Evolutionary conservation across 2,113 vertebrate genomes (phyloP).

Genomic region (Chaenogobius annularis): DNA sequence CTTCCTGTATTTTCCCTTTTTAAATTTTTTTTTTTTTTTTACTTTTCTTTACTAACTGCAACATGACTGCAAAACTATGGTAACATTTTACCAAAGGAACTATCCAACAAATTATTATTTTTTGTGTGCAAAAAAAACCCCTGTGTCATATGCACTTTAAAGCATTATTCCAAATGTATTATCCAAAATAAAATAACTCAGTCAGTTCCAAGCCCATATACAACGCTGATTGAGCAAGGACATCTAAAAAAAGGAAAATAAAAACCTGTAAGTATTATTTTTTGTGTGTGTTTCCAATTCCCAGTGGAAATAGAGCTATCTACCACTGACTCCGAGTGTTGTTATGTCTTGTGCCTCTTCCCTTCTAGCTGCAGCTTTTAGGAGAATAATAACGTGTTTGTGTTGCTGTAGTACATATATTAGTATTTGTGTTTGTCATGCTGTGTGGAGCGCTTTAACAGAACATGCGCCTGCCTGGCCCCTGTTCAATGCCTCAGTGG

Average conservation of each 20-base stretch:
- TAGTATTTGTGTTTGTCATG: conserved; percentile 4
- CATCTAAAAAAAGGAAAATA: no score
- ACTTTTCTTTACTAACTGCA: no score
- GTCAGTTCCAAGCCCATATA: not conserved
- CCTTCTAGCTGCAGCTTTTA: not conserved
- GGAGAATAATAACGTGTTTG: not conserved
- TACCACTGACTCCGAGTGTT: not conserved
- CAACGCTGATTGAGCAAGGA: no score
- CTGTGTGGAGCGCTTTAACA: not conserved
- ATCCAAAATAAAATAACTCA: not conserved
- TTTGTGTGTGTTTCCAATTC: not conserved
- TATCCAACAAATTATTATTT: no score
- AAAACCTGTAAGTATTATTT: not conserved
- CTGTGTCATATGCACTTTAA: no score
- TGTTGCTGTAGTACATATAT: conserved; percentile 1
- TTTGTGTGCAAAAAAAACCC: no score
- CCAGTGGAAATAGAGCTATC: not conserved
- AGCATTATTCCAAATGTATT: not conserved
- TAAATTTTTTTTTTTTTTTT: no score
- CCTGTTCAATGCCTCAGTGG: not conserved
- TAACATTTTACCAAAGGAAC: no score
- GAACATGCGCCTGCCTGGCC: not conserved
- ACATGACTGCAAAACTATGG: no score
- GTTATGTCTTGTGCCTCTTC: not conserved
- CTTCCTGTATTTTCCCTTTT: no score